A percentile compares a stretch with the other conserved stretches of the same genome.
Conservation (phyloP, 1,140 invertebrate species). For the Cydia splendana region DNA sequence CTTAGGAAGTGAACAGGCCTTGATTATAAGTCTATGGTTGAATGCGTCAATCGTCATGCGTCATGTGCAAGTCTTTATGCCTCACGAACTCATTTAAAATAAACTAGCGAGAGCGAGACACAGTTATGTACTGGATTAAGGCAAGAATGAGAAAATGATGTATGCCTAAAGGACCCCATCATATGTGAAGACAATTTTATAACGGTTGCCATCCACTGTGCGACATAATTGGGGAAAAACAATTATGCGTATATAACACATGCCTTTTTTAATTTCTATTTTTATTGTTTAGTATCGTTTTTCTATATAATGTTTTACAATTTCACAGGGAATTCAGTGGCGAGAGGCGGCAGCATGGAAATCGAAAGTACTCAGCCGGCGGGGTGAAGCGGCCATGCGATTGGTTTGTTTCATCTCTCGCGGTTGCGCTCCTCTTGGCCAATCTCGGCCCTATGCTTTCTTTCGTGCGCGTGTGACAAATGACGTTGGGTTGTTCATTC, state of each 20-base stretch:
- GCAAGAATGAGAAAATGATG: not conserved
- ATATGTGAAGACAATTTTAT: not conserved
- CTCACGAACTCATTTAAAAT: too few relatives aligned
- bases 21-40: too few relatives aligned
- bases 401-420: constrained; percentile 18
- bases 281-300: not conserved
- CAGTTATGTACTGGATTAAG: not conserved
- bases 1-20: too few relatives aligned
- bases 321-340: not conserved
- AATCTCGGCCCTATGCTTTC: constrained; percentile 21
- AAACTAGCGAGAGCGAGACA: not conserved
- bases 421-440: constrained; percentile 18
- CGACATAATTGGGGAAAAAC: not conserved
- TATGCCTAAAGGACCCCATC: not conserved
- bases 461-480: constrained; percentile 39
- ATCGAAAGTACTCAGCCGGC: not conserved
- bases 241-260: not conserved
- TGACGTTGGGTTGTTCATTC: constrained; percentile 36
- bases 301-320: not conserved
- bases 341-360: not conserved
- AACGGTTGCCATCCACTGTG: not conserved
- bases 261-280: not conserved
- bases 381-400: not conserved
- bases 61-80: too few relatives aligned
- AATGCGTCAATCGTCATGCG: not conserved